phyloP scores from a whole-genome alignment of 2,113 vertebrate genomes.

The Galeopterus variegatus region DNA sequence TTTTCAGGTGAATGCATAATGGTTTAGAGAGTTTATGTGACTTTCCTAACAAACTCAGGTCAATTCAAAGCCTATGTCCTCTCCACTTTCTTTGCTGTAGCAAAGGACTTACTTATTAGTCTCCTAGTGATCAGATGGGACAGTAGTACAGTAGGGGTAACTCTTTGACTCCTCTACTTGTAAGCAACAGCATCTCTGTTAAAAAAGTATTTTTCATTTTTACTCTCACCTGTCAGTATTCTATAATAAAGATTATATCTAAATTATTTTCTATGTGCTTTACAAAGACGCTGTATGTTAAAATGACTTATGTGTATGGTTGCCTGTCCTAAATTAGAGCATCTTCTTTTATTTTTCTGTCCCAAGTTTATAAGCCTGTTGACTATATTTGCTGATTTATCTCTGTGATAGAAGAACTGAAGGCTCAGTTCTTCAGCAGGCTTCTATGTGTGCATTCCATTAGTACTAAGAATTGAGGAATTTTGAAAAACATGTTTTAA shows the following conservation, averaged over 20 bases:
- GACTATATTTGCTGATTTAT: conserved; percentile 10
- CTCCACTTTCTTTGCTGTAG: neutral
- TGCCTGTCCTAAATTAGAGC: neutral
- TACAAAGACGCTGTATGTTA: neutral
- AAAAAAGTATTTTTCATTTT: conserved; percentile 37
- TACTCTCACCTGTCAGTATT: neutral
- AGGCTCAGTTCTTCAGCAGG: neutral
- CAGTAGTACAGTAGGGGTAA: neutral
- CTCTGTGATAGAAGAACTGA: conserved; percentile 22
- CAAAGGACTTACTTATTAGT: neutral
- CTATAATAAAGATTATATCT: neutral
- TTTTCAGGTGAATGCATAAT: neutral
- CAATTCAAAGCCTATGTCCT: neutral
- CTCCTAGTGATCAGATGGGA: neutral
- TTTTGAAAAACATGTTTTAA: neutral
- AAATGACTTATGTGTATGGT: neutral
- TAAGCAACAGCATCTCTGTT: neutral
- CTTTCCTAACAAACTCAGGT: neutral
- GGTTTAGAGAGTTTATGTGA: conserved; percentile 9
- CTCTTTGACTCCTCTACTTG: neutral
- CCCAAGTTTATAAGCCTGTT: neutral
- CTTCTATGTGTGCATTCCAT: conserved; percentile 15
- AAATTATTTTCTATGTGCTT: conserved; percentile 17
- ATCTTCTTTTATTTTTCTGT: conserved; percentile 18
- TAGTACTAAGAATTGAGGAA: conserved; percentile 5